A percentile compares a stretch with the other conserved stretches of the same genome.
Conservation (phyloP, 2,113 vertebrate species). For the Sapayoa aenigma region DNA sequence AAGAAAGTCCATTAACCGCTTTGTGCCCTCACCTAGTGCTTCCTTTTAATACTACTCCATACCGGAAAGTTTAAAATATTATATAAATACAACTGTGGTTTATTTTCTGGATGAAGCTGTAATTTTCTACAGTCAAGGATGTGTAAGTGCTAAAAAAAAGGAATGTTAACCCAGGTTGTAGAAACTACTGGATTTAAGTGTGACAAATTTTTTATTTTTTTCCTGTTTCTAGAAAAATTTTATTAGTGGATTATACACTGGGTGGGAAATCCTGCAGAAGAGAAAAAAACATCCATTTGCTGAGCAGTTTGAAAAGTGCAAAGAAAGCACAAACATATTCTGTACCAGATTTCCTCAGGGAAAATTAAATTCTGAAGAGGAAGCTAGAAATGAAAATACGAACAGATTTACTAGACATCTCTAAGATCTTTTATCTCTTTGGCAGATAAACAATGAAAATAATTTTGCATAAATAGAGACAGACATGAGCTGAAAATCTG, state of each 20-base stretch:
- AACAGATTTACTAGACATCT: neutral
- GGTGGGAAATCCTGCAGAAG: neutral
- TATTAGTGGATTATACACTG: neutral
- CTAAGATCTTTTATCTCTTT: neutral
- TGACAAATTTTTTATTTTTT: neutral
- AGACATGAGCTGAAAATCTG: neutral
- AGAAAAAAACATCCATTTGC: neutral
- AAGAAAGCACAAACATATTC: conserved; percentile 11
- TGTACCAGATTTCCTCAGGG: conserved; percentile 2
- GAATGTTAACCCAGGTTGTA: neutral
- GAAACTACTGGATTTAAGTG: neutral
- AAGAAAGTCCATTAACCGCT: neutral
- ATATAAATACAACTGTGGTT: neutral
- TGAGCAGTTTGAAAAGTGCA: conserved; percentile 16
- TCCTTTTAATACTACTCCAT: neutral
- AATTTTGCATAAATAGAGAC: neutral
- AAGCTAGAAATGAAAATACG: conserved; percentile 22
- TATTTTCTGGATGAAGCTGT: neutral
- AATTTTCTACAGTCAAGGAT: neutral
- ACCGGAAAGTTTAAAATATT: neutral
- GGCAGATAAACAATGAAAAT: neutral
- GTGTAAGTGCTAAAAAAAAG: neutral
- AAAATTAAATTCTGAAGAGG: conserved; percentile 9
- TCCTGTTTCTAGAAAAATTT: neutral
- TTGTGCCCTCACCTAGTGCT: neutral